phyloP scores from a whole-genome alignment of 2,888 invertebrate species.

The Temnothorax unifasciatus region DNA sequence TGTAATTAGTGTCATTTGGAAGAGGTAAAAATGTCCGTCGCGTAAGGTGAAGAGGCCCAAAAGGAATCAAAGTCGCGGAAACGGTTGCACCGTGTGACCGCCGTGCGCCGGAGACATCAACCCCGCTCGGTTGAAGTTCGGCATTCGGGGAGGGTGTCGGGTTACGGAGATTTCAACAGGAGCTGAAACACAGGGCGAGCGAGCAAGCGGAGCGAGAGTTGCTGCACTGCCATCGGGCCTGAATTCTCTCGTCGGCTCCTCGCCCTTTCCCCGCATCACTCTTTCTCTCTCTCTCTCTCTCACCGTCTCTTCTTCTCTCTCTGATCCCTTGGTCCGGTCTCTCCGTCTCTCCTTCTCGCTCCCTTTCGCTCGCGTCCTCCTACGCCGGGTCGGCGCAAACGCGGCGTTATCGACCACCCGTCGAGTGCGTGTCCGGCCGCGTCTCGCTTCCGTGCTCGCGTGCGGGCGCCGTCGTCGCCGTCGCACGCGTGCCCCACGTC shows the following conservation, averaged over 20 bases:
- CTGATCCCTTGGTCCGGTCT: not conserved
- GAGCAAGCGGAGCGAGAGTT: slow-evolving; percentile 12
- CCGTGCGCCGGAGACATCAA: slow-evolving; percentile 83
- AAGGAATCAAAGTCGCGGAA: not conserved
- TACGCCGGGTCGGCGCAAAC: slow-evolving; percentile 82
- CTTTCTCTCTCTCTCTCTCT: not conserved
- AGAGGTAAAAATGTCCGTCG: too few species aligned
- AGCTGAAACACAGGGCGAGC: slow-evolving; percentile 65
- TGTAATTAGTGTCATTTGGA: not conserved
- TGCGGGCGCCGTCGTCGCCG: not conserved
- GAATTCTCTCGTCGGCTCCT: slow-evolving; percentile 47
- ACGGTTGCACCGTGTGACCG: too few species aligned
- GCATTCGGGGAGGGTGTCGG: slow-evolving; percentile 77
- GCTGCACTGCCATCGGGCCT: slow-evolving; percentile 54
- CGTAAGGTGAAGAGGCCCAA: not conserved
- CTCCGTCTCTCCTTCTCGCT: too few species aligned
- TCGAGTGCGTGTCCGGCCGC: slow-evolving; percentile 29
- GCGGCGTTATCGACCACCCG: slow-evolving; percentile 83
- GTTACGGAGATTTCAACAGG: slow-evolving; percentile 86
- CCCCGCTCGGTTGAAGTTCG: slow-evolving; percentile 79
- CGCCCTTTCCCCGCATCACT: not conserved
- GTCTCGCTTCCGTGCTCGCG: slow-evolving; percentile 1
- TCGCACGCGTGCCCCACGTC: slow-evolving; percentile 16
- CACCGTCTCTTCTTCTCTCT: not conserved
- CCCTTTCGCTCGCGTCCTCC: slow-evolving; percentile 27